A percentile compares a stretch with the other conserved stretches of the same genome.
Conservation (phyloP, 2,113 vertebrate genomes). For the Mustelus asterias region DNA sequence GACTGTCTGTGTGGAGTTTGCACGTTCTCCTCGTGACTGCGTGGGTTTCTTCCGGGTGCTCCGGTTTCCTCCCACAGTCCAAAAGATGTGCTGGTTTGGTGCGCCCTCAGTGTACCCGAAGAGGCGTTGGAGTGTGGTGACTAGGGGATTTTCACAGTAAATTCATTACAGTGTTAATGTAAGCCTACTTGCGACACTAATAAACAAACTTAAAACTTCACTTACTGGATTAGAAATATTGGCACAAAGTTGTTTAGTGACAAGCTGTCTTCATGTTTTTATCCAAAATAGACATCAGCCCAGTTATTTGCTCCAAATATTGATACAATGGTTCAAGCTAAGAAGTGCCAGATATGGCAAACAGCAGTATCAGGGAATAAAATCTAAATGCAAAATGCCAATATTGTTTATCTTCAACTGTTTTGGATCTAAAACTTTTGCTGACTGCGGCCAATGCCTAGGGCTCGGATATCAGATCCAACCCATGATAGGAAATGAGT, state of each 20-base stretch:
- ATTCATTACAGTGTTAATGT: too few species aligned
- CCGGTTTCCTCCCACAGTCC: too few species aligned
- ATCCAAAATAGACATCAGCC: background rate
- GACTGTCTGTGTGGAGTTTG: too few species aligned
- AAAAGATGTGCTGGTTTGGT: too few species aligned
- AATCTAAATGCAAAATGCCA: background rate
- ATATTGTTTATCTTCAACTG: background rate
- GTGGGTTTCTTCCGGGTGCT: too few species aligned
- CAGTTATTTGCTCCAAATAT: background rate
- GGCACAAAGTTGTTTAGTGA: background rate
- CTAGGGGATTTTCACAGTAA: too few species aligned
- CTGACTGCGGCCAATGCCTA: background rate
- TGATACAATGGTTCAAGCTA: background rate
- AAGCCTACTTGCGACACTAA: too few species aligned
- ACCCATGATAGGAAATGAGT: background rate
- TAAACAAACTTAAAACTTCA: background rate
- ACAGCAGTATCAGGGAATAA: background rate
- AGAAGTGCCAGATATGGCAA: background rate
- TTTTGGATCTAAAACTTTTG: background rate
- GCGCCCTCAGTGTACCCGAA: too few species aligned
- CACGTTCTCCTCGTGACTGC: too few species aligned
- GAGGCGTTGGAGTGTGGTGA: too few species aligned
- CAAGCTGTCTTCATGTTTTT: background rate
- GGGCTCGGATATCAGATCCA: background rate
- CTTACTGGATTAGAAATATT: background rate